Evolutionary conservation across 1,140 invertebrate species (phyloP).

Genomic region (Metopolophium dirhodum): DNA sequence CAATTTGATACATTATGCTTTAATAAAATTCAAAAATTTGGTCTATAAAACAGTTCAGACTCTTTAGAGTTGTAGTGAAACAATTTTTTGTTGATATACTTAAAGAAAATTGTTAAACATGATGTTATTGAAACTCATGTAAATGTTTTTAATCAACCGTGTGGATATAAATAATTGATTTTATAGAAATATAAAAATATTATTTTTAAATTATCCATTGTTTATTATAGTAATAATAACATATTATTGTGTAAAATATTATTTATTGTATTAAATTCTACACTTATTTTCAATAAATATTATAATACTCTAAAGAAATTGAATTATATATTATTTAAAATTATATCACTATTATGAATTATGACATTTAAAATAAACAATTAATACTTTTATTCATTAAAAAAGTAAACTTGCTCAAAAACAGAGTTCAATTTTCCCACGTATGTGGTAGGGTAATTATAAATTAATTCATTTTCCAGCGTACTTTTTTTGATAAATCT

Average conservation of each 20-base stretch:
- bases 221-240: background rate
- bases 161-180: background rate
- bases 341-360: background rate
- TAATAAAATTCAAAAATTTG: too few relatives aligned
- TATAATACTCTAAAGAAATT: background rate
- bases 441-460: slow-evolving; percentile 26
- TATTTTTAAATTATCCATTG: background rate
- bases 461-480: background rate
- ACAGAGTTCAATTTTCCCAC: background rate
- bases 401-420: slow-evolving; percentile 44
- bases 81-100: background rate
- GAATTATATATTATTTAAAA: background rate
- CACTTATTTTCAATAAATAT: too few relatives aligned
- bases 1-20: background rate
- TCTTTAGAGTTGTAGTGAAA: too few relatives aligned
- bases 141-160: background rate
- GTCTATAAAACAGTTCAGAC: too few relatives aligned
- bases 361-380: background rate
- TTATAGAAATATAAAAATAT: background rate
- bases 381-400: background rate
- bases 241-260: background rate
- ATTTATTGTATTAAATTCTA: too few relatives aligned
- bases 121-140: background rate
- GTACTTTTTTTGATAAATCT: slow-evolving; percentile 4
- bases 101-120: background rate